These are phyloP conservation scores for Macrosoma leucophasiata DNA, from an alignment of 2,888 invertebrate genomes.

Conservation along the genomic window DNA sequence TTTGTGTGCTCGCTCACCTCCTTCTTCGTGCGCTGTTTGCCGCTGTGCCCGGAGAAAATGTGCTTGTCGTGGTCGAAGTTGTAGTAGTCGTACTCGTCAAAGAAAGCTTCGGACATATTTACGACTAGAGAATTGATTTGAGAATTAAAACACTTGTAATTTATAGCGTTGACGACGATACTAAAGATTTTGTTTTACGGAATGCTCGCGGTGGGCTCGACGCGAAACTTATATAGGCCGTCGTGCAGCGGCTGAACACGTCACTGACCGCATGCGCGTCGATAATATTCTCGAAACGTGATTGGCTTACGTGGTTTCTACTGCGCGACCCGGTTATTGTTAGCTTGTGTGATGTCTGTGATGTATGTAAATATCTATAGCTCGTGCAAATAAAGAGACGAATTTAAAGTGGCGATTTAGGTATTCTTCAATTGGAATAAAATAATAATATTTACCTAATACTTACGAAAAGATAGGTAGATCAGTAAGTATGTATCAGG, in stretches of 20 bases:
- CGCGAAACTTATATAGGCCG: conserved; percentile 49
- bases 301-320: conserved; percentile 58
- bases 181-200: conserved; percentile 42
- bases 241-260: conserved; percentile 55
- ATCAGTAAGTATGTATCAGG: too few relatives aligned
- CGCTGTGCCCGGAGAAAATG: conserved; percentile 89
- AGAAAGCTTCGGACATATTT: conserved; percentile 88
- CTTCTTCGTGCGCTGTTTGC: conserved; percentile 92
- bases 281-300: conserved; percentile 55
- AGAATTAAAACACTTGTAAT: conserved; percentile 35
- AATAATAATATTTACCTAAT: too few relatives aligned
- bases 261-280: conserved; percentile 73
- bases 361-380: too few relatives aligned
- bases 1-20: conserved; percentile 93
- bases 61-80: conserved; percentile 95
- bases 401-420: too few relatives aligned
- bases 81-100: conserved; percentile 95
- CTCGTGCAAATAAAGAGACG: too few relatives aligned
- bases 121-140: conserved; percentile 36
- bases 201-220: conserved; percentile 41
- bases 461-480: too few relatives aligned
- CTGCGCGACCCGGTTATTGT: conserved; percentile 52
- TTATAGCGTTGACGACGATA: conserved; percentile 41
- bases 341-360: conserved; percentile 42
- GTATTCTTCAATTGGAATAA: too few relatives aligned